Conservation (phyloP, 2,113 vertebrate genomes). For the Calidris pygmaea region DNA sequence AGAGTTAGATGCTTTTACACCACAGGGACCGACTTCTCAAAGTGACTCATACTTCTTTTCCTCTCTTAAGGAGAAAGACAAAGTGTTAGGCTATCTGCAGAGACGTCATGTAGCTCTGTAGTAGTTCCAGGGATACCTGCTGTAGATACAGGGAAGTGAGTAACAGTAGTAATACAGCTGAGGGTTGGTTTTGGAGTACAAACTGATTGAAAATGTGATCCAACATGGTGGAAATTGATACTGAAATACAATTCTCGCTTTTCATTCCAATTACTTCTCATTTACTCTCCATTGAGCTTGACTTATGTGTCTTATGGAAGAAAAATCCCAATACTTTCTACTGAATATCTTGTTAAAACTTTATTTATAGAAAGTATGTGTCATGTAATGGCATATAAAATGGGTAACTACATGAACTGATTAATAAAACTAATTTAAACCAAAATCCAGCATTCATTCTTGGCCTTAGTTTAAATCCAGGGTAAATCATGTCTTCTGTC, state of each 20-base stretch:
- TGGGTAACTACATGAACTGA: not conserved
- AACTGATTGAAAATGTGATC: not conserved
- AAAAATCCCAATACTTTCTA: not conserved
- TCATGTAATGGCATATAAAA: not conserved
- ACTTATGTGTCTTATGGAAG: not conserved
- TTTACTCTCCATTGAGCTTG: not conserved
- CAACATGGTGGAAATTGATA: not conserved
- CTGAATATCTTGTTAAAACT: not conserved
- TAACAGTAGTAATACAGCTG: not conserved
- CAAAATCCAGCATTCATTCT: not conserved
- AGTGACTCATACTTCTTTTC: not conserved
- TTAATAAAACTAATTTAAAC: not conserved
- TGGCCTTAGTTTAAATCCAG: not conserved
- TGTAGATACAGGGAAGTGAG: not conserved
- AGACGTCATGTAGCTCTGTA: not conserved
- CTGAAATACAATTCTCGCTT: not conserved
- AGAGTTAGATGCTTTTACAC: not conserved
- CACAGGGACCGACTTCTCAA: not conserved
- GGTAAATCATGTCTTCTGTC: not conserved
- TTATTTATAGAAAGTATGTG: not conserved
- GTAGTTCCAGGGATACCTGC: not conserved
- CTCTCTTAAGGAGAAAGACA: not conserved
- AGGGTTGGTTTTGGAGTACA: not conserved
- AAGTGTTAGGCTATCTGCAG: not conserved
- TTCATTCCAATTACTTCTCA: not conserved